Percentiles rank a stretch among this genome's conserved stretches.
Conservation (phyloP, 1,140 invertebrate species). For the Drosophila pandora region DNA sequence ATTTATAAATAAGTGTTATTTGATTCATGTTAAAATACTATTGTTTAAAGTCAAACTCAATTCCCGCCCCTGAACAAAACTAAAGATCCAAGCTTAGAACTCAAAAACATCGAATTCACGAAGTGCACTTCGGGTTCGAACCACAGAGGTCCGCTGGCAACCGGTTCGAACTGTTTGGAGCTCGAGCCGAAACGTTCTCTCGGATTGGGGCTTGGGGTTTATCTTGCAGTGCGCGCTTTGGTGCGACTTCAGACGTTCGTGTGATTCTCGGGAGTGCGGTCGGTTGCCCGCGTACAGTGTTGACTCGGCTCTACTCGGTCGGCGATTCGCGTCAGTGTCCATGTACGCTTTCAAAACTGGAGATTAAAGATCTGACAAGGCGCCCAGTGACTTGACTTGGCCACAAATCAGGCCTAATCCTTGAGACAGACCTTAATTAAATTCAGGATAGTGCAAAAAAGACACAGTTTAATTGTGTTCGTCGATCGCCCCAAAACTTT, state of each 20-base stretch:
- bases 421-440: slow-evolving; percentile 8
- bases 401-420: slow-evolving; percentile 38
- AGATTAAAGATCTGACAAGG: slow-evolving; percentile 21
- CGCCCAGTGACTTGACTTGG: slow-evolving; percentile 1
- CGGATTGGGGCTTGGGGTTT: slow-evolving; percentile 43
- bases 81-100: slow-evolving; percentile 8
- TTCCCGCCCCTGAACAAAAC: neutral
- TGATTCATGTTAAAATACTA: no score
- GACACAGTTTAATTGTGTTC: slow-evolving; percentile 12
- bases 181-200: slow-evolving; percentile 6
- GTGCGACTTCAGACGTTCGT: slow-evolving; percentile 50
- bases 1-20: no score
- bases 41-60: neutral
- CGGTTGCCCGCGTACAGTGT: neutral
- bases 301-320: slow-evolving; percentile 9
- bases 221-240: slow-evolving; percentile 53
- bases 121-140: neutral
- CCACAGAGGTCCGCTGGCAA: slow-evolving; percentile 4
- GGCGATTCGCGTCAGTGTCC: slow-evolving; percentile 4
- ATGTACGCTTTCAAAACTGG: neutral
- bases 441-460: slow-evolving; percentile 19
- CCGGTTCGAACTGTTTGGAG: slow-evolving; percentile 9
- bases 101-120: slow-evolving; percentile 62
- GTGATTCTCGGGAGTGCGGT: neutral
- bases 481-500: slow-evolving; percentile 20